Base-by-base conservation (phyloP, 2,797 vertebrate species). In the Melanotaenia trifasciata region DNA sequence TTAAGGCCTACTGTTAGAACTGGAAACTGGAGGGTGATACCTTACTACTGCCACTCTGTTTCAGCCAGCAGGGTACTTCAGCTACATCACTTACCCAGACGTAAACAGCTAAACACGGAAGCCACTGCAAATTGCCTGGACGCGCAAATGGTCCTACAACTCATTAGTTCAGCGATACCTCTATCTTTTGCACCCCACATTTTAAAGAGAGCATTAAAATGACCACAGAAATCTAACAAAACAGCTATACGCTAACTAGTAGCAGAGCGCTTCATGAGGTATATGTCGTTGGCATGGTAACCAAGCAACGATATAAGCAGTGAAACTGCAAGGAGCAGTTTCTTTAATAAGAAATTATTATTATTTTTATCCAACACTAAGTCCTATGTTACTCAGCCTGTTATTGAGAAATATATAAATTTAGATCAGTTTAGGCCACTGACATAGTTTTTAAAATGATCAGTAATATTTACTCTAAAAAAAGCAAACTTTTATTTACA, bases 201-300 rank as follows among this genome's bases (percentile, higher is more conserved):
- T 16, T 0, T 28, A 18, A 1, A 2, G 26, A 26, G 3, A 3
- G 5, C 13, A 28, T 28, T 57, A 13, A 35, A 63, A 32, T 8
- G 0, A 13, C 0, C 3, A 0, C 1, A 2, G 2, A 36, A 62
- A 26, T 36, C 12, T 20, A 10, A 14, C 28, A 66, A 20, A 43
- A 4, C 14, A 18, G 28, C 53, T 28, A 56, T 8, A 32, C 18
- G 14, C 28, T 57, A 53, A 18, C 1, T 32, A 12, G n/a, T 12
- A 30, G 30, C 1, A 20, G 57, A 51, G 26, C 38, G 36, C 64
- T 54, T 51, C 4, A 36, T 0, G 69, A 20, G 67, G 69, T 59
- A 54, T 73, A 65, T 66, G n/a, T 9, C 22, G 81, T 88, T 82
- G 60, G 65, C 78, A 78, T 84, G 76, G 86, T 69, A 67, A 87